Conservation (phyloP, 2,797 vertebrate species). For the Galaxias olidus region DNA sequence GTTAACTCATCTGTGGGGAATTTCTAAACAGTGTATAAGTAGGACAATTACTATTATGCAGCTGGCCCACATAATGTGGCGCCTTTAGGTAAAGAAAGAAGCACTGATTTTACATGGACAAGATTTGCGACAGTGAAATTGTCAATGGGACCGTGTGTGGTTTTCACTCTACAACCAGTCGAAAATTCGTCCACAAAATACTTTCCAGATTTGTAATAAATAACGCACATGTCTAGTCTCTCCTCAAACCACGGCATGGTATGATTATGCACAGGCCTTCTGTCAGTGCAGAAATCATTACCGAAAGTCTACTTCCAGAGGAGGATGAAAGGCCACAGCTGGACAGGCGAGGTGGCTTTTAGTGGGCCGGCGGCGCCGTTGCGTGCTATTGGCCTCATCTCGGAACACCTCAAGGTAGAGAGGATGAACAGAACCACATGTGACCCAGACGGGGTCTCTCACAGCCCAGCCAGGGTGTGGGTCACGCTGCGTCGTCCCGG, state of each 20-base stretch:
- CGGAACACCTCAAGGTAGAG: slow-evolving; percentile 68
- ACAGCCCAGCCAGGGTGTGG: slow-evolving; percentile 56
- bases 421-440: slow-evolving; percentile 74
- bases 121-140: slow-evolving; percentile 46
- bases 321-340: slow-evolving; percentile 69
- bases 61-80: slow-evolving; percentile 36
- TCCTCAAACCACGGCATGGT: slow-evolving; percentile 55
- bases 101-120: slow-evolving; percentile 34
- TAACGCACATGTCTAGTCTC: slow-evolving; percentile 52
- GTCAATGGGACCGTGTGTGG: slow-evolving; percentile 62
- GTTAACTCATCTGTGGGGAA: slow-evolving; percentile 39
- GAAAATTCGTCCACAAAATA: slow-evolving; percentile 64
- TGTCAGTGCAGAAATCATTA: slow-evolving; percentile 69
- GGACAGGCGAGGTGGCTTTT: slow-evolving; percentile 60
- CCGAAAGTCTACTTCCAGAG: slow-evolving; percentile 57
- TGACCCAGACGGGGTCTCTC: slow-evolving; percentile 73
- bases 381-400: slow-evolving; percentile 67
- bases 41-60: slow-evolving; percentile 56
- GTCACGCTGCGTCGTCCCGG: slow-evolving; percentile 63
- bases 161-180: slow-evolving; percentile 49
- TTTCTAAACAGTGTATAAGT: slow-evolving; percentile 51
- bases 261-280: slow-evolving; percentile 65
- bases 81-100: too few species aligned
- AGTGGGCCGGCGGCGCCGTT: slow-evolving; percentile 52
- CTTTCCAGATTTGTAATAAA: slow-evolving; percentile 65